These are phyloP conservation scores for Amblyjoppa fuscipennis DNA, from an alignment of 2,888 invertebrate species.

Conservation along the genomic window DNA sequence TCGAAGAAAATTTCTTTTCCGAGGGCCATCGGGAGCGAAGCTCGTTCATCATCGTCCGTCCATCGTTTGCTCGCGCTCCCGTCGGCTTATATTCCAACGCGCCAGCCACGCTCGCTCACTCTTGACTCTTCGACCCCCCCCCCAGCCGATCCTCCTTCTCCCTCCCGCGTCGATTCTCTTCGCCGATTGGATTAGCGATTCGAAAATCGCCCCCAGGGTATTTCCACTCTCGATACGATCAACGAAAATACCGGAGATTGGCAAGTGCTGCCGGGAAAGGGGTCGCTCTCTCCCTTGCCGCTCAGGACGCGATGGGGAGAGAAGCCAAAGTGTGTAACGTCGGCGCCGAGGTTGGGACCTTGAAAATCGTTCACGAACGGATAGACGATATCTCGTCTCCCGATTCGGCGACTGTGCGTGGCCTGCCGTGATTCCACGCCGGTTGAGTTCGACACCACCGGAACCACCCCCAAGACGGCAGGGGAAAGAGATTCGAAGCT, in stretches of 20 bases:
- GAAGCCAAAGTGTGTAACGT: constrained; percentile 54
- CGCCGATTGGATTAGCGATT: constrained; percentile 68
- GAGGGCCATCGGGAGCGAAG: constrained; percentile 49
- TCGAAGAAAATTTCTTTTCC: constrained; percentile 35
- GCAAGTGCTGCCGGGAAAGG: constrained; percentile 62
- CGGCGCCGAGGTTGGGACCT: constrained; percentile 66
- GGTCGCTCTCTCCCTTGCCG: constrained; percentile 38
- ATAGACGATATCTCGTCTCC: constrained; percentile 17
- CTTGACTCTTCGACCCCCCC: constrained; percentile 53
- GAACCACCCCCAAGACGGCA: not conserved
- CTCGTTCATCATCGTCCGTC: constrained; percentile 72
- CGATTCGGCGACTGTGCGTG: constrained; percentile 30
- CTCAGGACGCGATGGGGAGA: not conserved
- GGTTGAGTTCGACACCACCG: constrained; percentile 23
- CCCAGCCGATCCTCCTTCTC: constrained; percentile 25
- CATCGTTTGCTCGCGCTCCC: constrained; percentile 57
- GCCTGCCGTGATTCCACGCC: not conserved
- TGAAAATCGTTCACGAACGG: constrained; percentile 46
- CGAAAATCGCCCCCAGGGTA: constrained; percentile 61
- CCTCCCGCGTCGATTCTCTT: constrained; percentile 55
- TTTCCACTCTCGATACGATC: constrained; percentile 62
- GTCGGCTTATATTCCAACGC: constrained; percentile 40
- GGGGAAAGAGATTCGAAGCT: constrained; percentile 39
- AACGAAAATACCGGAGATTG: constrained; percentile 71
- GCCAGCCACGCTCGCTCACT: constrained; percentile 51